These are phyloP conservation scores for Parambassis ranga DNA, from an alignment of 2,797 vertebrate genomes.

Conservation along the genomic window DNA sequence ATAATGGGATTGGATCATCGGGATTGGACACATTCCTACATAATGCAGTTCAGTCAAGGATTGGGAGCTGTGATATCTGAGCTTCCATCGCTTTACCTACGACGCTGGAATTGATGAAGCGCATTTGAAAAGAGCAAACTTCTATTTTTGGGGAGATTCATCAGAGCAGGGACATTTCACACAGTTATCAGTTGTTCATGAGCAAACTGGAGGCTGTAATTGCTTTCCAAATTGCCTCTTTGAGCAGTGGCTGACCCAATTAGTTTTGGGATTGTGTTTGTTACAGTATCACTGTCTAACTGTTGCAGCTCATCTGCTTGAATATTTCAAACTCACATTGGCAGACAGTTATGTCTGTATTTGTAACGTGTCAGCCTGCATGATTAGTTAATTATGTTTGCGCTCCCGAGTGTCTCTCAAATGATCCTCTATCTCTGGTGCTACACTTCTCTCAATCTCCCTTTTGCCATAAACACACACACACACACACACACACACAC, in stretches of 20 bases:
- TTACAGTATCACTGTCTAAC: constrained; percentile 59
- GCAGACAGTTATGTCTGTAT: constrained; percentile 74
- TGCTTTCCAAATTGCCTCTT: constrained; percentile 73
- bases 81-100: constrained; percentile 31
- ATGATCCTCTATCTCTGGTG: constrained; percentile 8
- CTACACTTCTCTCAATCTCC: neutral
- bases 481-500: neutral
- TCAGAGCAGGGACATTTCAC: constrained; percentile 40
- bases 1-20: constrained; percentile 55
- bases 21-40: constrained; percentile 40
- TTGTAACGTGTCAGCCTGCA: constrained; percentile 66
- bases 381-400: constrained; percentile 77
- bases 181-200: constrained; percentile 52
- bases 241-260: constrained; percentile 73
- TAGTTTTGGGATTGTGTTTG: constrained; percentile 71
- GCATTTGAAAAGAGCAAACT: constrained; percentile 40
- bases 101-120: constrained; percentile 46
- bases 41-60: constrained; percentile 24
- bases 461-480: too few relatives aligned
- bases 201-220: constrained; percentile 66
- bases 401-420: constrained; percentile 39
- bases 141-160: constrained; percentile 43
- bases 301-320: constrained; percentile 62
- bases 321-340: constrained; percentile 72
- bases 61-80: constrained; percentile 20